phyloP scores from a whole-genome alignment of 2,888 invertebrate species.

The Allophyes oxyacanthae region DNA sequence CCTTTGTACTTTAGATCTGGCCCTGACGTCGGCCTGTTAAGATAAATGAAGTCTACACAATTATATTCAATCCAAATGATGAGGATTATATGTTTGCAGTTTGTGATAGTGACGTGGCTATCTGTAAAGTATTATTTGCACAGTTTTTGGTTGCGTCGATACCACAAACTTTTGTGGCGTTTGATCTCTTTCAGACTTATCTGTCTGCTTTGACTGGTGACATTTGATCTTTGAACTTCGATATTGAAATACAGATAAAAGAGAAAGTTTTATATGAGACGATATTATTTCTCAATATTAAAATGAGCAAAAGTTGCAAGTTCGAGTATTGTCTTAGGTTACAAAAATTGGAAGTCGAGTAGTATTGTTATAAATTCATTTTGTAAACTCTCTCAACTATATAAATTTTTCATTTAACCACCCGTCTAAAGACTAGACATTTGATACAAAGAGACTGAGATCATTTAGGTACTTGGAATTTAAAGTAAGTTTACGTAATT shows the following conservation, averaged over 20 bases:
- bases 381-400: neutral
- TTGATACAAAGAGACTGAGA: neutral
- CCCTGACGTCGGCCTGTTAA: conserved; percentile 75
- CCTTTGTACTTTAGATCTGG: conserved; percentile 77
- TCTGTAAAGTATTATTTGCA: conserved; percentile 9
- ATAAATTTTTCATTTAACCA: neutral
- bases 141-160: neutral
- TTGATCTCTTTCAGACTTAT: conserved; percentile 18
- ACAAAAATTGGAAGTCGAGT: conserved; percentile 33
- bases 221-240: conserved; percentile 29
- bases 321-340: conserved; percentile 29
- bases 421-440: neutral
- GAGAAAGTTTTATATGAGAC: conserved; percentile 25
- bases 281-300: conserved; percentile 22
- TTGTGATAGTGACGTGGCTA: conserved; percentile 38
- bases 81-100: conserved; percentile 35
- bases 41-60: conserved; percentile 82
- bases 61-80: conserved; percentile 74
- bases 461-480: conserved; percentile 5
- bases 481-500: conserved; percentile 20
- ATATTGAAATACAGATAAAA: conserved; percentile 39
- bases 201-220: conserved; percentile 17
- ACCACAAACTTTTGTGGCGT: conserved; percentile 15
- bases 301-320: conserved; percentile 30
- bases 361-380: conserved; percentile 21